phyloP scores from a whole-genome alignment of 37 sponge, comb jelly and placozoan species.

The Spongia lamella region DNA sequence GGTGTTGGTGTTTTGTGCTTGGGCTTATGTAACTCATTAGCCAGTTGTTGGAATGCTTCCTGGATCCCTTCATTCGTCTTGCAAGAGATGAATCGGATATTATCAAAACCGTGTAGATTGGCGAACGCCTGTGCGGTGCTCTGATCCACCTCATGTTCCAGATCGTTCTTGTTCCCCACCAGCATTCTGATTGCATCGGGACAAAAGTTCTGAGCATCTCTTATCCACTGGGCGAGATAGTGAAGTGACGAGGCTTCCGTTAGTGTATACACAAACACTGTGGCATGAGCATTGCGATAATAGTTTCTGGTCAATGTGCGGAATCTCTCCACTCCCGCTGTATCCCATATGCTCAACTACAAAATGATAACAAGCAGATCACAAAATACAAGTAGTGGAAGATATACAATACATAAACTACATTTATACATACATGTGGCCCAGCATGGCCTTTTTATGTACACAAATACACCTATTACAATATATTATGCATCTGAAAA shows the following conservation, averaged over 20 bases:
- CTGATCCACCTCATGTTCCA: conserved; percentile 76
- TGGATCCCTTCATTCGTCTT: conserved; percentile 69
- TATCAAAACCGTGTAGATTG: conserved; percentile 60
- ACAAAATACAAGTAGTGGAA: background rate
- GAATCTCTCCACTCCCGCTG: conserved; percentile 93
- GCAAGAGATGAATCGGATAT: conserved; percentile 57
- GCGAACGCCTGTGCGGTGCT: conserved; percentile 72
- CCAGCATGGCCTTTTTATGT: too few relatives aligned
- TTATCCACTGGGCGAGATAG: conserved; percentile 86
- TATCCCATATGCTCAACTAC: conserved; percentile 87
- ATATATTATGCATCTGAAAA: too few relatives aligned
- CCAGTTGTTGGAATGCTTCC: conserved; percentile 62
- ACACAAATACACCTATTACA: too few relatives aligned
- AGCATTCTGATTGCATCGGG: conserved; percentile 81
- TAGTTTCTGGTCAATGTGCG: conserved; percentile 89
- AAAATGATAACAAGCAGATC: background rate
- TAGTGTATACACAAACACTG: conserved; percentile 88
- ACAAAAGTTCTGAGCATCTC: conserved; percentile 79
- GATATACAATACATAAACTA: too few relatives aligned
- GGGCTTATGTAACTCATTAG: conserved; percentile 48
- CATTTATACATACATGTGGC: too few relatives aligned
- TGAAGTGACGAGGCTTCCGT: conserved; percentile 79
- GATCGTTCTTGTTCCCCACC: conserved; percentile 84
- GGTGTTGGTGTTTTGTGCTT: background rate
- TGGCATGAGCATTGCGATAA: conserved; percentile 87